Percentiles rank a stretch among this genome's conserved stretches.
These are phyloP conservation scores for Tilapia sparmanii DNA, from an alignment of 2,113 vertebrate genomes.

Conservation along the genomic window DNA sequence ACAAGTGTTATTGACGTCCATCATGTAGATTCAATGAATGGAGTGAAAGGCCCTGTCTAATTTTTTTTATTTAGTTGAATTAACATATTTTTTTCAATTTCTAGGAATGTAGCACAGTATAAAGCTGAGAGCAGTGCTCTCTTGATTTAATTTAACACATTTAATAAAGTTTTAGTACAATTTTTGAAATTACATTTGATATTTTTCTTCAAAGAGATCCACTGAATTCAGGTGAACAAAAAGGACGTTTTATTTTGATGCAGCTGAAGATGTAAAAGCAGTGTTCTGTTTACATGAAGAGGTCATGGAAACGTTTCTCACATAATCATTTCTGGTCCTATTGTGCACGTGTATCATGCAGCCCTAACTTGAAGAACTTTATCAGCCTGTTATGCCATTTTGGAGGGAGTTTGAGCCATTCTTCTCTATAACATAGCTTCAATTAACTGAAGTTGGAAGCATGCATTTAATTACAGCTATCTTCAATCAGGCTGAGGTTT, in stretches of 20 bases:
- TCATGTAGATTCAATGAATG: neutral
- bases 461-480: neutral
- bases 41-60: neutral
- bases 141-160: neutral
- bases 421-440: neutral
- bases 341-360: neutral
- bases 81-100: neutral
- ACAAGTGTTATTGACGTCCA: fast-evolving
- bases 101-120: neutral
- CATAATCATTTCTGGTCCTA: neutral
- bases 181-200: neutral
- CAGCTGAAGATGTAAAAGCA: neutral
- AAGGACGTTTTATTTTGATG: neutral
- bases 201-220: neutral
- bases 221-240: neutral
- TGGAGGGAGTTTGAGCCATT: neutral
- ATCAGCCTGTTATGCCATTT: fast-evolving
- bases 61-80: neutral
- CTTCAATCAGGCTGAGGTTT: neutral
- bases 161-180: neutral
- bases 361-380: neutral
- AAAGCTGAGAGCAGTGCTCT: neutral
- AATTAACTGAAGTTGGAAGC: neutral
- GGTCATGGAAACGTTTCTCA: neutral
- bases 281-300: neutral